phyloP scores from a whole-genome alignment of 2,113 vertebrate species.

The Loxodonta africana region DNA sequence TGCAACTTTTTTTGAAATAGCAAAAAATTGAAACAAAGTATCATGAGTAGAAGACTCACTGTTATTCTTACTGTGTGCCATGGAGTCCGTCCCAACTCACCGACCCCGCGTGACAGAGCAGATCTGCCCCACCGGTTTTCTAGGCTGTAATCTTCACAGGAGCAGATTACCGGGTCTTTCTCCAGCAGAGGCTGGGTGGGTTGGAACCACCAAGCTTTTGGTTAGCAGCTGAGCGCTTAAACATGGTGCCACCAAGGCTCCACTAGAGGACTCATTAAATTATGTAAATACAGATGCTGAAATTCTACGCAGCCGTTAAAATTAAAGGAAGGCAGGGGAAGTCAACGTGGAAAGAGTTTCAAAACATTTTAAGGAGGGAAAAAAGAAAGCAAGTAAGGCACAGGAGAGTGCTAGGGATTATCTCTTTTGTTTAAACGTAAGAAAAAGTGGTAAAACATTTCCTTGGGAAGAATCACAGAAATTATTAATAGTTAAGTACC shows the following conservation, averaged over 20 bases:
- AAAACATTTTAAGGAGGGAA: background rate
- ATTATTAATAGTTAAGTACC: background rate
- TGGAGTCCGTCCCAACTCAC: too few species aligned
- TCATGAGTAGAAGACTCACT: background rate
- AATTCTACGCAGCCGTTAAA: background rate
- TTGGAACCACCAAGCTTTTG: too few species aligned
- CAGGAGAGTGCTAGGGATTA: fast-evolving
- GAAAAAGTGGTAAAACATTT: background rate
- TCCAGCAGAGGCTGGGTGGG: too few species aligned
- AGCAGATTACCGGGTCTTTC: too few species aligned
- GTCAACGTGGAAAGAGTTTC: background rate
- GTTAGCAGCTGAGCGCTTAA: too few species aligned
- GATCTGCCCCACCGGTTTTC: too few species aligned
- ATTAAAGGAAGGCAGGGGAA: fast-evolving
- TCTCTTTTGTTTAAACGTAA: background rate
- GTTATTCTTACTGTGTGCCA: too few species aligned
- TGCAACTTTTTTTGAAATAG: background rate
- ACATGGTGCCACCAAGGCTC: too few species aligned
- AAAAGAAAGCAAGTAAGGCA: background rate
- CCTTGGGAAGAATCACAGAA: background rate
- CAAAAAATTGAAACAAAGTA: background rate
- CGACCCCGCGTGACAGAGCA: too few species aligned
- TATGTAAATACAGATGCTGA: too few species aligned
- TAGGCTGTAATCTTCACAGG: too few species aligned
- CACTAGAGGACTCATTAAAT: too few species aligned